Evolutionary conservation across 2,113 vertebrate species (phyloP), one percentile per base, ranked within the genome.

Genomic region (Oophaga pumilio): DNA sequence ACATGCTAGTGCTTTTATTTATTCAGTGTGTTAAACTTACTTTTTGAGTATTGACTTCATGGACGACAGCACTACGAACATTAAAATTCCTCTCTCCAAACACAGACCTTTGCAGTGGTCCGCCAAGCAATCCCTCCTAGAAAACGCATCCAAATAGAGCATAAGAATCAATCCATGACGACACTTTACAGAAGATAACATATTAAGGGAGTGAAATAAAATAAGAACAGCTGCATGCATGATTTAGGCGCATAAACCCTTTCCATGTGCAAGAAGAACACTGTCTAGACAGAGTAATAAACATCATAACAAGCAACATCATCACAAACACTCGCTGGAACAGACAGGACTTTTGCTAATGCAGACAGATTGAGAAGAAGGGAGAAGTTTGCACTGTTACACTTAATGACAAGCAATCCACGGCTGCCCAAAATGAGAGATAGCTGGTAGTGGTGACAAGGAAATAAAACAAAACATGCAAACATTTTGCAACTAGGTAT

Each of bases 1-100:
- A 43, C 33, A 43, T 43, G 33, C 33, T 43, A 43, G 33, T 43
- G 33, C 33, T 43, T 43, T 43, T 43, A 59, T 20, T 62, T 62
- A 62, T 62, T 20, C 22, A 43, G 20, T 62, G 6, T 62, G 6
- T 64, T 53, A 26, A 81, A 90, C 97, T 96, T 91, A 96, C 94
- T 94, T 95, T 97, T 87, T 93, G 76, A 76, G 92, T 91, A 26
- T 92, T 88, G 84, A 91, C 94, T 83, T 95, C 91, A 90, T 94
- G 91, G 80, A 92, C 91, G 81, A 93, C 91, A 89, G 95, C 94
- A 90, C 94, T 96, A 93, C 90, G 93, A 85, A 95, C 90, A 91
- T 99, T 99, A 91, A 98, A 95, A 95, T 96, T 98, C 93, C 95
- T 97, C 94, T 98, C 97, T 91, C 97, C 96, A 89, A 99, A 99